Evolutionary conservation across 1,140 invertebrate species (phyloP).

Genomic region (Bombus fervidus): DNA sequence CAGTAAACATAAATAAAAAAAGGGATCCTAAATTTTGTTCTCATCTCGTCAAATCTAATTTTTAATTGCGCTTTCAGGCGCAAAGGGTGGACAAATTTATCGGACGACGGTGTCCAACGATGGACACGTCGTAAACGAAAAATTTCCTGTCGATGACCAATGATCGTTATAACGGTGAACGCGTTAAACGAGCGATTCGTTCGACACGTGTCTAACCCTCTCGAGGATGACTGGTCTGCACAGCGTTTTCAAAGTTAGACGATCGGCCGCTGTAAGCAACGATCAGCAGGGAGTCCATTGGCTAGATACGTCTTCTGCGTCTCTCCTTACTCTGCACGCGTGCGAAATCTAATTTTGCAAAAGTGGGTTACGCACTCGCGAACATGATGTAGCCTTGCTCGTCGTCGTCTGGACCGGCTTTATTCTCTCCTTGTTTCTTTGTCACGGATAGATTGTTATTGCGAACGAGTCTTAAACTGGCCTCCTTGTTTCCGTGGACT

Average conservation of each 20-base stretch:
- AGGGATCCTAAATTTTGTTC: no score
- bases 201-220: slow-evolving; percentile 34
- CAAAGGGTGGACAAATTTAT: no score
- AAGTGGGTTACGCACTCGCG: slow-evolving; percentile 55
- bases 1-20: no score
- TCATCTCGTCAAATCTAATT: no score
- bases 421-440: neutral
- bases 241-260: slow-evolving; percentile 35
- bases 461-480: neutral
- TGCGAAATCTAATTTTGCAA: slow-evolving; percentile 64
- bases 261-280: slow-evolving; percentile 43
- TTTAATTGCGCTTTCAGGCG: no score
- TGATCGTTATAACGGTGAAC: neutral
- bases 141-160: neutral
- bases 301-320: slow-evolving; percentile 25
- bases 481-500: neutral
- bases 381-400: slow-evolving; percentile 13
- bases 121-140: neutral
- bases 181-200: slow-evolving; percentile 19
- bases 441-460: neutral
- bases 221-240: slow-evolving; percentile 26
- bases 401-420: slow-evolving; percentile 17
- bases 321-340: neutral
- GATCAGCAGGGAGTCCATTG: slow-evolving; percentile 37
- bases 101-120: no score